phyloP scores from a whole-genome alignment of 2,113 vertebrate genomes.

The Nettapus auritus region DNA sequence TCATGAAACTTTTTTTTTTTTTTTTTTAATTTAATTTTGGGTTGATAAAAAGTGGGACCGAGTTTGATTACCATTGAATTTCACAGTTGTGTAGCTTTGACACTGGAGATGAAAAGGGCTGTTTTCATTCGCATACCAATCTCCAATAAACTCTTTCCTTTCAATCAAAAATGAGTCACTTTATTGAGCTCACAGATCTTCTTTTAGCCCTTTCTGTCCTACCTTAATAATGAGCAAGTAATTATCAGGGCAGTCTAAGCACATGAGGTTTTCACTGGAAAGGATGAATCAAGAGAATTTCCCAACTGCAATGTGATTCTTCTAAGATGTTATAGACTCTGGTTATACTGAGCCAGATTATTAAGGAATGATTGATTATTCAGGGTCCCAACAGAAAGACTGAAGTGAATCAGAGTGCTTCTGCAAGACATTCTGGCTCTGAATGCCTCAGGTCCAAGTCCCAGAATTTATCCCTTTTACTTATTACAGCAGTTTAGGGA shows the following conservation, averaged over 20 bases:
- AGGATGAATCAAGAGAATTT: slow-evolving; percentile 11
- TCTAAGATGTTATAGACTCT: neutral
- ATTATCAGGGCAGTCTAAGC: neutral
- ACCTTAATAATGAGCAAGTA: neutral
- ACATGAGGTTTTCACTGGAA: slow-evolving; percentile 1
- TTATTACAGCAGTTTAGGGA: neutral
- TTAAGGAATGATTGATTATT: neutral
- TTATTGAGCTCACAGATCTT: neutral
- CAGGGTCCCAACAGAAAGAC: neutral
- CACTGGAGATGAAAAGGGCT: neutral
- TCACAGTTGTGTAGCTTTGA: neutral
- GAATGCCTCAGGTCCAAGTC: neutral
- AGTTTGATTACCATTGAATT: neutral
- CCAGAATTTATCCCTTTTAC: neutral
- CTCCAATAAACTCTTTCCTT: neutral
- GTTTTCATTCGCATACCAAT: neutral
- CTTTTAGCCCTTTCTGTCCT: neutral
- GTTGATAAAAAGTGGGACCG: neutral
- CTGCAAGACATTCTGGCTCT: neutral
- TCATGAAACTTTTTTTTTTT: neutral
- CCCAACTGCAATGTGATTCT: neutral
- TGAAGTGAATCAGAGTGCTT: neutral
- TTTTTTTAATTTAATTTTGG: neutral
- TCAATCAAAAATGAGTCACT: neutral
- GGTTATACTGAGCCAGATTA: neutral